Base-by-base conservation (phyloP, 2,797 vertebrate species). In the Odontamblyopus lacepedii region DNA sequence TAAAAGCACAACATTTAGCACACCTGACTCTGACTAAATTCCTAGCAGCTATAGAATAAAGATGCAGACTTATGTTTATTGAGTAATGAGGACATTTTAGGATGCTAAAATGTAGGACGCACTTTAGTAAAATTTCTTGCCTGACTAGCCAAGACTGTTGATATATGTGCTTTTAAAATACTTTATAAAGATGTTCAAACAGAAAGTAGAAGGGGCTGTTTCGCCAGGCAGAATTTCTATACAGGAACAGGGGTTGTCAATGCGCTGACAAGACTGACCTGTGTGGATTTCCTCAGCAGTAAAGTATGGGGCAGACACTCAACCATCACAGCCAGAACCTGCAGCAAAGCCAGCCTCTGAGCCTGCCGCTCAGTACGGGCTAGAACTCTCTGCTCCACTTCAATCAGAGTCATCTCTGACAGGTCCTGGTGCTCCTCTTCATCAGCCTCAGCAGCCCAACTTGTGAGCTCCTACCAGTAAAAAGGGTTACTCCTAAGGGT, bases 301-400 rank as follows among this genome's bases (percentile, higher is more conserved):
- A 95, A 85, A 0, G 93, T 90, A 70, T 96, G 95, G 0, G 95
- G 95, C 78, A 97, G 75, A 12, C 77, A 91, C 85, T 98, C 96
- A 0, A 96, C 96, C 87, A 98, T 89, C 0, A 92, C 69, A 1
- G 96, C 95, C 85, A 98, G 73, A 3, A 95, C 90, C 82, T 98
- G 97, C 30, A 99, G 92, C 38, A 96, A 73, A 69, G 89, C 87
- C 48, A 99, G 88, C 76, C 85, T 93, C 84, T 81, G 93, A 32
- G 83, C 86, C 38, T 73, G 89, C n/a, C 53, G 67, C 3, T 83
- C 79, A 0, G 78, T 75, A 13, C 78, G 30, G 3, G 75, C 83
- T 63, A 72, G 72, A 18, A 90, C 85, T 50, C 80, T 74, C 74
- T 89, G 89, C 90, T 98, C 96, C 86, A 93, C 83, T 78, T 96